Evolutionary conservation across 1,140 invertebrate genomes (phyloP).

Genomic region (Solen grandis): DNA sequence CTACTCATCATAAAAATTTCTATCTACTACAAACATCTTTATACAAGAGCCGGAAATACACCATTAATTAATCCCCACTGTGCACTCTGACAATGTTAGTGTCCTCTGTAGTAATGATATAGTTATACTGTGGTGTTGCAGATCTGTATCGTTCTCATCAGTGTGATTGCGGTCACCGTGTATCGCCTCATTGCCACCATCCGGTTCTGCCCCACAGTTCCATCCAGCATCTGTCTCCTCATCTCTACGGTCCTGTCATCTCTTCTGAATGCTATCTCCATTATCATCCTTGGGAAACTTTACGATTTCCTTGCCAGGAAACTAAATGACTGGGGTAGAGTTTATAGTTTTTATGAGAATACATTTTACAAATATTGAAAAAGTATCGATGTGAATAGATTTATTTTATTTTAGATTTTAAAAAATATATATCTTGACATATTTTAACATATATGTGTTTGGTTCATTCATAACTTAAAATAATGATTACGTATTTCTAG

Average conservation of each 20-base stretch:
- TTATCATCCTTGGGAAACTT: constrained; percentile 79
- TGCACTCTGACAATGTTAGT: not conserved
- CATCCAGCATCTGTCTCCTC: constrained; percentile 71
- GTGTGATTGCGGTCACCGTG: constrained; percentile 71
- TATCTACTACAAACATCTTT: not conserved
- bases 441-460: too few relatives aligned
- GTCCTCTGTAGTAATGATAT: not conserved
- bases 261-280: constrained; percentile 80
- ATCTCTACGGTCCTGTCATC: constrained; percentile 77
- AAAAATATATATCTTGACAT: too few relatives aligned
- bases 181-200: constrained; percentile 79
- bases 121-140: constrained; percentile 19
- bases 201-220: constrained; percentile 72
- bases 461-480: not conserved
- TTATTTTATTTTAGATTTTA: too few relatives aligned
- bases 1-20: not conserved
- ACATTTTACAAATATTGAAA: not conserved
- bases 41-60: not conserved
- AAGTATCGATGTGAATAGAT: not conserved
- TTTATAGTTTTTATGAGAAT: not conserved
- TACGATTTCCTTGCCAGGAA: constrained; percentile 79
- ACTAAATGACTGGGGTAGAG: constrained; percentile 81
- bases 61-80: not conserved
- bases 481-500: not conserved
- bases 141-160: constrained; percentile 72